Conservation (phyloP, 2,113 vertebrate genomes). For the Ammodytes marinus region DNA sequence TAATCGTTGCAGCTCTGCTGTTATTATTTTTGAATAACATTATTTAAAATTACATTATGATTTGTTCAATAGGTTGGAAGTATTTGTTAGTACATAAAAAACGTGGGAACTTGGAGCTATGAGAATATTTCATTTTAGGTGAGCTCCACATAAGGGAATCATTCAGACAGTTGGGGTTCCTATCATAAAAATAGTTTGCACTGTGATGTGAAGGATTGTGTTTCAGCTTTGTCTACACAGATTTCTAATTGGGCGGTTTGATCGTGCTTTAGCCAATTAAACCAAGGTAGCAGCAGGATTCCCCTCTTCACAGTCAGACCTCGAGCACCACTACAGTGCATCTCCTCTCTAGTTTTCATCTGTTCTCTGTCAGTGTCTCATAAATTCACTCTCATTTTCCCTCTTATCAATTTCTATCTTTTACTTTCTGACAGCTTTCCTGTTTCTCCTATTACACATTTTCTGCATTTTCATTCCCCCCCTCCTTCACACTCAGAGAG, state of each 20-base stretch:
- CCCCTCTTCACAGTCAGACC: slow-evolving; percentile 32
- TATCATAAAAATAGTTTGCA: slow-evolving; percentile 1
- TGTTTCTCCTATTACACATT: slow-evolving; percentile 12
- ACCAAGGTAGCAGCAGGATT: slow-evolving; percentile 30
- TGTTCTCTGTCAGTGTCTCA: slow-evolving; percentile 29
- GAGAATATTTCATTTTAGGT: not conserved
- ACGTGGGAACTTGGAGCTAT: not conserved
- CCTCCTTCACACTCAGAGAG: not conserved
- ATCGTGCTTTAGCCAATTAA: slow-evolving; percentile 24
- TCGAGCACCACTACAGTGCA: slow-evolving; percentile 33
- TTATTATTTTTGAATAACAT: not conserved
- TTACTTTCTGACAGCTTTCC: not conserved
- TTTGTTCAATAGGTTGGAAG: not conserved
- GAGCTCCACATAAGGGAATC: not conserved
- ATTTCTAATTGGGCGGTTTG: slow-evolving; percentile 7
- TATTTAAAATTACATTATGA: not conserved
- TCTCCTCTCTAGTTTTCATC: slow-evolving; percentile 27
- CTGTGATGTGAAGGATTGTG: not conserved
- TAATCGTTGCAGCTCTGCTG: not conserved
- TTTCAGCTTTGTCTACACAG: slow-evolving; percentile 9
- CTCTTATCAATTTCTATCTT: not conserved
- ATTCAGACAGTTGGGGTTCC: not conserved
- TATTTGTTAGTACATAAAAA: not conserved
- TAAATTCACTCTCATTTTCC: slow-evolving; percentile 30
- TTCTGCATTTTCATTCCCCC: slow-evolving; percentile 15